Percentiles rank a stretch among this genome's conserved stretches.
Evolutionary conservation across 2,797 vertebrate genomes (phyloP).

Genomic region (Coilia nasus): DNA sequence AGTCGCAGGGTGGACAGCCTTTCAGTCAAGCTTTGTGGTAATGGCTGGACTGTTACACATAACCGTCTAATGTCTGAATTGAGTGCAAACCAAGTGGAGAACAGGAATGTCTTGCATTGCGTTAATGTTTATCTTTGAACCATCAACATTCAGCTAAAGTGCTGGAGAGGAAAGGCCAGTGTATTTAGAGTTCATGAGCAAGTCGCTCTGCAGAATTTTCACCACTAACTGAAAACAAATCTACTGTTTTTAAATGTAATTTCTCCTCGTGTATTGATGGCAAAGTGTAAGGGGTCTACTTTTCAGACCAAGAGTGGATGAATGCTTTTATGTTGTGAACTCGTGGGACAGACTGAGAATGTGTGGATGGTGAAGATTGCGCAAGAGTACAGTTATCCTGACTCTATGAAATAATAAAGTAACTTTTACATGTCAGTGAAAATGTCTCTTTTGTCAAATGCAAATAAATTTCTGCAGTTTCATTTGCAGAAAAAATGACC

Average conservation of each 20-base stretch:
- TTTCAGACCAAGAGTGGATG: too few species aligned
- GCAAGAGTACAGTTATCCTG: too few species aligned
- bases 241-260: neutral
- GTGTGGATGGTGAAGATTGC: too few species aligned
- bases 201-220: neutral
- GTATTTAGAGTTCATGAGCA: neutral
- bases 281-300: neutral
- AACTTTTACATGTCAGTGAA: too few species aligned
- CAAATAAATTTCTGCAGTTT: neutral
- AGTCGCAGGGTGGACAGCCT: neutral
- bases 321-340: too few species aligned
- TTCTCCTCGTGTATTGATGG: neutral
- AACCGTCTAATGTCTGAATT: neutral
- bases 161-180: neutral
- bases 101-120: constrained; percentile 1
- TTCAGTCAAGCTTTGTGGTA: neutral
- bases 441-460: neutral
- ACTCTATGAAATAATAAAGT: too few species aligned
- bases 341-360: too few species aligned
- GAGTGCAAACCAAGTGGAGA: neutral
- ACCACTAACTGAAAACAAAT: neutral
- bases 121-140: neutral
- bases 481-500: neutral
- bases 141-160: neutral
- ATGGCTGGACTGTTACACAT: neutral